Base-by-base conservation (phyloP, 2,113 vertebrate species). In the Thunnus thynnus region DNA sequence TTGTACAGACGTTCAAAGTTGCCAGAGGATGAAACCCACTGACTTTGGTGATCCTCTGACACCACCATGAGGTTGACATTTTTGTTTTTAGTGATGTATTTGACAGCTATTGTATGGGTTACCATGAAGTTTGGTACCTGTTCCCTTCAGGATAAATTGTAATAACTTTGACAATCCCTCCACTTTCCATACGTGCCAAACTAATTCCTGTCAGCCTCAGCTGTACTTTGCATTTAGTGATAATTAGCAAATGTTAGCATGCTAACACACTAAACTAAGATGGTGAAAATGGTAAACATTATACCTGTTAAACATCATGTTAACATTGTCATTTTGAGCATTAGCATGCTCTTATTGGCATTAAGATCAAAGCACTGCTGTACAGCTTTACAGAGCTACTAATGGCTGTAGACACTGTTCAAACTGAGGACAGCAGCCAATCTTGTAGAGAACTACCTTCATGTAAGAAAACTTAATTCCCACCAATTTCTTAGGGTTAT, bases 371-470 rank as follows among this genome's bases (percentile, higher is more conserved):
- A 48, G 55, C 30, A 36, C 11, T 9, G 36, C 36, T 9, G 9
- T 41, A 41, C 36, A 41, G 36, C 36, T 41, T 41, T 6, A 41
- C 36, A 41, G 36, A 41, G 36, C 36, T 6, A 41, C 36, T 41
- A 41, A 41, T 41, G 36, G 36, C 36, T 41, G 36, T 9, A 41
- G 36, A 41, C 36, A 7, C 25, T 30, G 7, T 14, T 20, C 18
- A 27, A 58, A 41, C 30, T n/a, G 46, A 66, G 54, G n/a, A 4
- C 51, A 76, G 30, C 56, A 27, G 48, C 41, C 47, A 44, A 11
- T 75, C 67, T 69, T 47, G 18, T 36, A 80, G 67, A 80, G 70
- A 48, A 51, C 48, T 56, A 52, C 63, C 52, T 46, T 61, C 10
- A 57, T 67, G 54, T 63, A 18, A 22, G 58, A 81, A 50, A 78